Evolutionary conservation across 2,113 vertebrate species (phyloP), one percentile per base, ranked within the genome.

Genomic region (sheep (Ovis aries)): DNA sequence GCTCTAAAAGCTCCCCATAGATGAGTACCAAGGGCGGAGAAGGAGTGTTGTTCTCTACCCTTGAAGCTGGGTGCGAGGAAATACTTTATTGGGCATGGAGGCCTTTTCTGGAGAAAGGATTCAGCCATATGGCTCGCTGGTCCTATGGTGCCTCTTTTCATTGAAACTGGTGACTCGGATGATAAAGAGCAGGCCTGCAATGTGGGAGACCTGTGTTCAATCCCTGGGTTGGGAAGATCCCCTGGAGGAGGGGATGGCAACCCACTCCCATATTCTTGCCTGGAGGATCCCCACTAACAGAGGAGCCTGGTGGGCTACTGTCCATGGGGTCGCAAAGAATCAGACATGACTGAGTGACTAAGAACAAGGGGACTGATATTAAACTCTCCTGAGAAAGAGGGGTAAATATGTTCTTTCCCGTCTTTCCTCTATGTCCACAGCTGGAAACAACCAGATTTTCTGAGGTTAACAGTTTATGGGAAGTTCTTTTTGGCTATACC

Each of bases 51-150:
- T 80, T 3, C 77, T 53, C 67, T 96, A 78, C 91, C 85, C 93
- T 96, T 96, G 94, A 82, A 84, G 64, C 91, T 93, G 27, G 52
- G 85, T 71, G 86, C 3, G 50, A 98, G 91, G 96, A 98, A 98
- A 98, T 87, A 43, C 50, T 98, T 95, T 57, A 96, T 95, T 97
- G 96, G 95, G 78, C 87, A 50, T 84, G 78, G 84, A 83, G 94
- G 19, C 16, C 80, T 97, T 59, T 98, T 98, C 94, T 90, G 21
- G 50, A 88, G 90, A 91, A 97, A 90, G 13, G 85, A 60, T 85
- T 82, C 60, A 0, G 27, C 43, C 6, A 27, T 77, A 92, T 90
- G 55, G 90, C 97, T 97, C 25, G 23, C 87, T 86, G 14, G 21
- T 81, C 84, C 88, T 53, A 31, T 8, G 1, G 31, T 97, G 77